A percentile compares a stretch with the other conserved stretches of the same genome.
Evolutionary conservation across 2,113 vertebrate genomes (phyloP).

Genomic region (Hyla sarda): DNA sequence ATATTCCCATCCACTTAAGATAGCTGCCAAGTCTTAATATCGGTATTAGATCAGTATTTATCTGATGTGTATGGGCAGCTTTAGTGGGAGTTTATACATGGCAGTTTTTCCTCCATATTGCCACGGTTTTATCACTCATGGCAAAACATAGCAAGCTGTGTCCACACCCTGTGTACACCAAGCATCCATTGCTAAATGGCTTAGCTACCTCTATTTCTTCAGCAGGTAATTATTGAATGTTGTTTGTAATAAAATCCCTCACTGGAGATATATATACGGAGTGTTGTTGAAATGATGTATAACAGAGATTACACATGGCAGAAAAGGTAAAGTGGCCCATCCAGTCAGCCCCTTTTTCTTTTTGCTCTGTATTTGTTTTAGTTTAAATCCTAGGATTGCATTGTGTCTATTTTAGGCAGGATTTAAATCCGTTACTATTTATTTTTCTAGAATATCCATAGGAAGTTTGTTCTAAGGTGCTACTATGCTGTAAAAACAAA

Average conservation of each 20-base stretch:
- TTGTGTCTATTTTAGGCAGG: background rate
- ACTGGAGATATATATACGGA: background rate
- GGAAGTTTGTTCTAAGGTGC: no score
- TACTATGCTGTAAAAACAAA: no score
- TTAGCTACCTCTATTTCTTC: background rate
- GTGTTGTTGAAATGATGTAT: background rate
- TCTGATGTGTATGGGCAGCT: no score
- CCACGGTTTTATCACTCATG: no score
- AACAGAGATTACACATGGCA: no score
- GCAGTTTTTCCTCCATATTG: no score
- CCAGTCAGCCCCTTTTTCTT: background rate
- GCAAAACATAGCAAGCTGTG: background rate
- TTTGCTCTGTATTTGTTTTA: background rate
- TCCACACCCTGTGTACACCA: background rate
- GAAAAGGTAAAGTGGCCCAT: background rate
- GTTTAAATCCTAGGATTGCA: background rate
- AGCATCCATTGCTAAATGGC: background rate
- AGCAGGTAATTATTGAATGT: background rate
- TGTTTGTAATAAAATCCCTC: background rate
- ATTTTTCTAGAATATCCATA: no score
- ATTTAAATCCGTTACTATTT: no score
- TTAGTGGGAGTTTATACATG: no score
- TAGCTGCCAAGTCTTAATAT: no score
- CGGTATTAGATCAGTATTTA: no score
- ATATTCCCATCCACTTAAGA: no score